Evolutionary conservation across 2,797 vertebrate species (phyloP).

Genomic region (Channa striata): DNA sequence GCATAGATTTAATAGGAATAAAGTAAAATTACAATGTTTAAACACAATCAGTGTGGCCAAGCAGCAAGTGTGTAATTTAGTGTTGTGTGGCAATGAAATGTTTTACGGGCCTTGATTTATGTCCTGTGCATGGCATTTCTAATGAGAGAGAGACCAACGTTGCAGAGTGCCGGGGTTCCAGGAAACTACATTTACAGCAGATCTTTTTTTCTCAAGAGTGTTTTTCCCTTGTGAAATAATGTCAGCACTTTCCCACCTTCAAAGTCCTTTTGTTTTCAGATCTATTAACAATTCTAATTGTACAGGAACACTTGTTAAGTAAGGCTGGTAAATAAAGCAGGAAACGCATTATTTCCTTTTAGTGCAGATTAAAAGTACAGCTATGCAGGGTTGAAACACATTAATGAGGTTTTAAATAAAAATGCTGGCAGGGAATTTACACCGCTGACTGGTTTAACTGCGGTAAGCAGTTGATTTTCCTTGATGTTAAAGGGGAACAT

Average conservation of each 20-base stretch:
- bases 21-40: slow-evolving; percentile 99
- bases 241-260: slow-evolving; percentile 99
- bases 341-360: slow-evolving; percentile 98
- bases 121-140: slow-evolving; percentile 97
- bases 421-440: slow-evolving; percentile 84
- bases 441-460: slow-evolving; percentile 82
- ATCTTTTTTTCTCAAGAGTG: slow-evolving; percentile 90
- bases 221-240: slow-evolving; percentile 98
- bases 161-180: slow-evolving; percentile 96
- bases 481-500: slow-evolving; percentile 84
- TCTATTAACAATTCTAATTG: slow-evolving; percentile 99
- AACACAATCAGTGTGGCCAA: slow-evolving; percentile 98
- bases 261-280: slow-evolving; percentile 99
- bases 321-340: slow-evolving; percentile 98
- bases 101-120: slow-evolving; percentile 99
- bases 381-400: slow-evolving; percentile 82
- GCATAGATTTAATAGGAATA: slow-evolving; percentile 99
- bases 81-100: slow-evolving; percentile 98
- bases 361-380: slow-evolving; percentile 94
- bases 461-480: slow-evolving; percentile 82
- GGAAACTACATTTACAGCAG: slow-evolving; percentile 98
- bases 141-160: slow-evolving; percentile 95
- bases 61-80: slow-evolving; percentile 97
- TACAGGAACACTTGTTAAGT: slow-evolving; percentile 98
- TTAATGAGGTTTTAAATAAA: slow-evolving; percentile 87